Evolutionary conservation across 2,888 invertebrate species (phyloP), one percentile per base, ranked within the genome.

Genomic region (Phymatocera aterrima): DNA sequence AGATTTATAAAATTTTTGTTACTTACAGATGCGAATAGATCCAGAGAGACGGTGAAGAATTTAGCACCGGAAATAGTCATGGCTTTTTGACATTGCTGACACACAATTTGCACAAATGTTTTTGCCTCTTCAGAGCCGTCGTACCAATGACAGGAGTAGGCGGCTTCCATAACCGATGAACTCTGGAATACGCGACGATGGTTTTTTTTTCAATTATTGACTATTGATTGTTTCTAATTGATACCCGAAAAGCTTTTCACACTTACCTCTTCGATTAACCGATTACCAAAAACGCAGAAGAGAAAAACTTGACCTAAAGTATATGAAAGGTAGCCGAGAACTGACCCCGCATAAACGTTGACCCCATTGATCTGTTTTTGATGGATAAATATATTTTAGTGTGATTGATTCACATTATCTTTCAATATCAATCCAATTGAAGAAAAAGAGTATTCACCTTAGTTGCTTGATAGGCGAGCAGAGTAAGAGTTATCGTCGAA

Each of bases 141-240:
- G 89, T 97, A 97, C 97, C 97, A 97, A 83, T 96, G 96, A 85
- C 97, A 97, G 68, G 96, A 96, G 91, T 97, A 97, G 0, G 97
- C 97, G 0, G 97, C 97, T 91, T 97, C 97, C 97, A 97, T 97
- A 4, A 97, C 97, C 2, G 97, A 97, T 80, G 97, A 96, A 86
- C 97, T 97, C 96, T 97, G 88, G 57, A 87, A 85, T 46, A 10
- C 24, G 10, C 21, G 24, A 28, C 8, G 57, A 18, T 68, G 1
- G 5, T 48, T 54, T 28, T 24, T 70, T n/a, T 78, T 77, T 40
- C 12, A 79, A 28, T 64, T 51, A 12, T 24, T 65, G 2, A 37
- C 18, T 2, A 37, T 61, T 8, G 8, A 6, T 3, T n/a, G 8
- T 51, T n/a, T 46, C n/a, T 43, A 28, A 77, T 8, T 60, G n/a